These are phyloP conservation scores for Bombus ignitus DNA, from an alignment of 1,140 invertebrate genomes.

Conservation along the genomic window DNA sequence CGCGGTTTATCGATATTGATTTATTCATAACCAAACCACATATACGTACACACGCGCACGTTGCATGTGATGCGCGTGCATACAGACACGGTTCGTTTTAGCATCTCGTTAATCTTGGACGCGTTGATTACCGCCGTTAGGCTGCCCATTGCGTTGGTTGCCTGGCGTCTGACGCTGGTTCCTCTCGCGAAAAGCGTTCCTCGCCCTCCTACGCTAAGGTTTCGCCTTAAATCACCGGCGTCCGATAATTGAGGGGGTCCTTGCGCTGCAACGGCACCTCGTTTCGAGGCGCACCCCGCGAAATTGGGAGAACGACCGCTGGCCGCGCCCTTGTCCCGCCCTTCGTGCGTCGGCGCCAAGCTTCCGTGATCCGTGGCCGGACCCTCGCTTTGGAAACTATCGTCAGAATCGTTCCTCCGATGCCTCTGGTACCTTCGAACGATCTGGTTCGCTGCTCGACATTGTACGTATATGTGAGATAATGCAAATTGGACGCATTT, in stretches of 20 bases:
- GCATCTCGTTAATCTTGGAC: conserved; percentile 65
- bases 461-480: background rate
- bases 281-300: conserved; percentile 72
- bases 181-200: conserved; percentile 9
- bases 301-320: conserved; percentile 76
- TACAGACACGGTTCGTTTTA: conserved; percentile 46
- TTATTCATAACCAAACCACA: conserved; percentile 59
- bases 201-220: conserved; percentile 63
- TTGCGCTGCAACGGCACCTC: conserved; percentile 73
- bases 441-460: too few species aligned
- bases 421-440: background rate
- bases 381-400: conserved; percentile 29
- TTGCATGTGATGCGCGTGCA: too few species aligned
- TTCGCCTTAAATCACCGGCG: conserved; percentile 73
- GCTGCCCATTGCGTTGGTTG: conserved; percentile 15
- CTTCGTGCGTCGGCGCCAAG: conserved; percentile 69
- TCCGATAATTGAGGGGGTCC: conserved; percentile 75
- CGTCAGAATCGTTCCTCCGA: background rate
- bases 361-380: conserved; percentile 59
- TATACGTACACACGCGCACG: background rate
- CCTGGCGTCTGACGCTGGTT: background rate
- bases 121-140: conserved; percentile 56
- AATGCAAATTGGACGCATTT: too few species aligned
- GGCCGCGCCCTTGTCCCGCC: conserved; percentile 74
- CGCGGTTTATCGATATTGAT: conserved; percentile 67